Conservation (phyloP, 1,140 invertebrate genomes). For the Drosophila lacteicornis region DNA sequence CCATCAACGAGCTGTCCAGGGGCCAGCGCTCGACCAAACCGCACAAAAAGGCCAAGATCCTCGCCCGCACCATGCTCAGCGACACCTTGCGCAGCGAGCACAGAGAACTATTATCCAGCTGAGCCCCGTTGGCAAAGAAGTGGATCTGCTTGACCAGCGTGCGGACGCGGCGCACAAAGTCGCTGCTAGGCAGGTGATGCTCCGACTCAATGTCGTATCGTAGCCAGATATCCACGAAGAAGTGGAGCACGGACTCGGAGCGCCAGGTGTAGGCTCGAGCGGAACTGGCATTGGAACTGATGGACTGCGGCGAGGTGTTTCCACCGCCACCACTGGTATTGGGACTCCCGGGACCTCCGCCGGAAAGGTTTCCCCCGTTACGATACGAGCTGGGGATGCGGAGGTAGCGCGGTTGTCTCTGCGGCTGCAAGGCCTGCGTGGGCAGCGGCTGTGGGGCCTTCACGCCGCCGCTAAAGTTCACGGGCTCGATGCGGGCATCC, state of each 20-base stretch:
- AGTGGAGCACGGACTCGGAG: slow-evolving; percentile 91
- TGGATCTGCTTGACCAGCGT: slow-evolving; percentile 89
- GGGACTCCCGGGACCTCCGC: slow-evolving; percentile 50
- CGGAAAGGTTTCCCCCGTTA: not conserved
- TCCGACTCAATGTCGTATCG: slow-evolving; percentile 85
- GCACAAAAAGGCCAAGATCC: slow-evolving; percentile 93
- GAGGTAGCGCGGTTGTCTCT: too few species aligned
- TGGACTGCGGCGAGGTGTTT: slow-evolving; percentile 71
- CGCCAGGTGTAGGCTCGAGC: slow-evolving; percentile 90
- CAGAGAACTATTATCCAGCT: slow-evolving; percentile 86
- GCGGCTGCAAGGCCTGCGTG: too few species aligned
- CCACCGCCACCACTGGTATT: slow-evolving; percentile 28
- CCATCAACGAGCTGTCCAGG: slow-evolving; percentile 94
- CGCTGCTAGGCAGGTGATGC: slow-evolving; percentile 86
- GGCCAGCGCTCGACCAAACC: slow-evolving; percentile 96
- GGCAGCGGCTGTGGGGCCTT: too few species aligned
- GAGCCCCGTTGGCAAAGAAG: slow-evolving; percentile 87
- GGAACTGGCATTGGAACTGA: slow-evolving; percentile 53
- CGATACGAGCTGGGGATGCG: too few species aligned
- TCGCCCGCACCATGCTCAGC: slow-evolving; percentile 91
- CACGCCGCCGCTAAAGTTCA: too few species aligned
- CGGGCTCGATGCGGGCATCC: too few species aligned
- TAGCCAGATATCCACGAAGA: slow-evolving; percentile 94
- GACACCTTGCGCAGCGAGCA: slow-evolving; percentile 89
- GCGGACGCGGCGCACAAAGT: slow-evolving; percentile 87